Evolutionary conservation across 2,113 vertebrate genomes (phyloP).

Genomic region (Xenopus borealis): DNA sequence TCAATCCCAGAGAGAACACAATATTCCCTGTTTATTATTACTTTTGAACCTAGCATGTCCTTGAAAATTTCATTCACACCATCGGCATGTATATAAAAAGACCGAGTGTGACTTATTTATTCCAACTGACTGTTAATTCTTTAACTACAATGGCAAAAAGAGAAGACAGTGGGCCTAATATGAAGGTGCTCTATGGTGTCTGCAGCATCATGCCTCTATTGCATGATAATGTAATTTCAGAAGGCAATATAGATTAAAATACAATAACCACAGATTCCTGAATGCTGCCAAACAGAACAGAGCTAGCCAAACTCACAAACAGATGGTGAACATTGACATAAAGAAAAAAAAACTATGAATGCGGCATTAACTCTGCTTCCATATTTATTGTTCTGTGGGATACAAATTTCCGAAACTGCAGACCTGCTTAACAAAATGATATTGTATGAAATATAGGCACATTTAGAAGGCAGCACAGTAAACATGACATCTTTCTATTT

Average conservation of each 20-base stretch:
- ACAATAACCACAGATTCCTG: constrained; percentile 25
- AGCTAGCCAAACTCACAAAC: constrained; percentile 23
- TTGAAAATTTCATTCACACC: constrained; percentile 45
- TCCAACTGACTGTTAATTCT: constrained; percentile 12
- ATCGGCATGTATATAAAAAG: constrained; percentile 3
- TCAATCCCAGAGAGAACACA: constrained; percentile 23
- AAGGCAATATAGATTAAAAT: constrained; percentile 7
- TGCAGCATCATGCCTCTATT: background rate
- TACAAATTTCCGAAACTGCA: constrained; percentile 19
- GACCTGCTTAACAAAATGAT: constrained; percentile 37
- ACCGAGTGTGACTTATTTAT: constrained; percentile 3
- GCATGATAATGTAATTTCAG: background rate
- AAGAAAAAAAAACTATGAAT: constrained; percentile 20
- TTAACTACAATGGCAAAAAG: constrained; percentile 6
- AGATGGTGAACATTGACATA: constrained; percentile 34
- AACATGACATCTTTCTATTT: constrained; percentile 33
- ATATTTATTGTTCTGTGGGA: constrained; percentile 38
- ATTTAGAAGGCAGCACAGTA: constrained; percentile 27
- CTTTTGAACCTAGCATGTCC: constrained; percentile 7
- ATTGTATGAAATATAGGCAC: constrained; percentile 33
- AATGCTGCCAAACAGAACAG: constrained; percentile 11
- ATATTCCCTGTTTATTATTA: constrained; percentile 41
- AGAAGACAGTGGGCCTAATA: background rate
- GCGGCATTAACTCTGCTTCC: constrained; percentile 35
- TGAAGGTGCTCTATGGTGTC: background rate